phyloP scores from a whole-genome alignment of 2,888 invertebrate species.

The Orthonychiurus folsomi region DNA sequence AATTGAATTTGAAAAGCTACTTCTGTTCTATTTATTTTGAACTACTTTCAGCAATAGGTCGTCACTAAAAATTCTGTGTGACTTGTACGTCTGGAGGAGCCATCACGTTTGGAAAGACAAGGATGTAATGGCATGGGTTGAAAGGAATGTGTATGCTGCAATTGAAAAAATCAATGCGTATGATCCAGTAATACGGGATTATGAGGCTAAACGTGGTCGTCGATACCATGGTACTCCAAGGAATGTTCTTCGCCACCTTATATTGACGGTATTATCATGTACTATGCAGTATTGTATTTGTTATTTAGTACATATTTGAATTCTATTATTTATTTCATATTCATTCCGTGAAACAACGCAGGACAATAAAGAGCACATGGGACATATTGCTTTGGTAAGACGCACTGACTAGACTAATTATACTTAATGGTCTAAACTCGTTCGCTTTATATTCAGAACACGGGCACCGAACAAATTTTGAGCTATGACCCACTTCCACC shows the following conservation, averaged over 20 bases:
- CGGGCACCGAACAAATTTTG: constrained; percentile 58
- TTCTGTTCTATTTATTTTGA: constrained; percentile 5
- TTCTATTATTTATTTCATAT: too few relatives aligned
- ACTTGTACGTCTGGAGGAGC: constrained; percentile 63
- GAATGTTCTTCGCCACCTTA: constrained; percentile 60
- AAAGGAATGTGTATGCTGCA: constrained; percentile 58
- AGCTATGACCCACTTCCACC: constrained; percentile 74
- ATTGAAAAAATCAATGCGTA: constrained; percentile 56
- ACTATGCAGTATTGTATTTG: too few relatives aligned
- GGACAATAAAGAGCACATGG: constrained; percentile 58
- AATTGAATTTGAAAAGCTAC: constrained; percentile 42
- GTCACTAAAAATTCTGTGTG: constrained; percentile 59
- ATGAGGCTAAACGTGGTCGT: constrained; percentile 52
- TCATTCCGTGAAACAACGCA: too few relatives aligned
- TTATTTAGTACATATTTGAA: too few relatives aligned
- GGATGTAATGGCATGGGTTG: constrained; percentile 65
- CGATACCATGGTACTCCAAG: constrained; percentile 56
- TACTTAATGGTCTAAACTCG: too few relatives aligned
- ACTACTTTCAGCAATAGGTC: not conserved
- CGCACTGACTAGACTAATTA: constrained; percentile 49
- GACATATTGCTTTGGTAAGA: constrained; percentile 50
- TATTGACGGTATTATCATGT: constrained; percentile 64
- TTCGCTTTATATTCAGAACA: too few relatives aligned
- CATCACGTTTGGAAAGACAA: constrained; percentile 71
- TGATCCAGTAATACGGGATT: constrained; percentile 55